Conservation (phyloP, 2,888 invertebrate species). For the Congeria kusceri region DNA sequence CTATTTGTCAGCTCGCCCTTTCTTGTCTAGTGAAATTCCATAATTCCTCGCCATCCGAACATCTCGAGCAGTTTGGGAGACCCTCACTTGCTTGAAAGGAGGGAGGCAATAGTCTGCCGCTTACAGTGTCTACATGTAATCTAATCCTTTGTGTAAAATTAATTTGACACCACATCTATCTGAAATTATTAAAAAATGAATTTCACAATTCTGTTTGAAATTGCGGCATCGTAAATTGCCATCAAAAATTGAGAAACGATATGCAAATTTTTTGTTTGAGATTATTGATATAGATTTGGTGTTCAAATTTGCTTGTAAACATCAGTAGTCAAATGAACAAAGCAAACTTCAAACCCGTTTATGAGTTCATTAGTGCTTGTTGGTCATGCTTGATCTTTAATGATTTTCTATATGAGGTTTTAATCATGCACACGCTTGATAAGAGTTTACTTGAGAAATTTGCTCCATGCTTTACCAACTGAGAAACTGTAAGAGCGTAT, state of each 20-base stretch:
- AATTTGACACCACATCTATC: conserved; percentile 53
- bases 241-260: not conserved
- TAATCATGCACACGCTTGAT: not conserved
- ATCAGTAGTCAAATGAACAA: conserved; percentile 59
- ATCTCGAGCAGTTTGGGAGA: not conserved
- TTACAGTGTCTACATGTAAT: conserved; percentile 13
- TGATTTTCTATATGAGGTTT: not conserved
- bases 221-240: conserved; percentile 16
- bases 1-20: no score
- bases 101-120: conserved; percentile 24
- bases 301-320: conserved; percentile 54
- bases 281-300: conserved; percentile 49
- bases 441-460: not conserved
- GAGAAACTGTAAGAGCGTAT: no score
- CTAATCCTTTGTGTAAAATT: conserved; percentile 32
- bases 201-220: not conserved
- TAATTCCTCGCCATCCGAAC: no score
- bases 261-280: conserved; percentile 13
- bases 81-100: not conserved
- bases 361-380: no score
- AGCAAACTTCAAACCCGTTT: conserved; percentile 39
- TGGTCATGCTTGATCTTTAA: not conserved
- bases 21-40: no score
- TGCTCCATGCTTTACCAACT: no score
- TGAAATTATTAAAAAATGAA: not conserved